These are phyloP conservation scores for Phortica magna DNA, from an alignment of 2,888 invertebrate species.

Conservation along the genomic window DNA sequence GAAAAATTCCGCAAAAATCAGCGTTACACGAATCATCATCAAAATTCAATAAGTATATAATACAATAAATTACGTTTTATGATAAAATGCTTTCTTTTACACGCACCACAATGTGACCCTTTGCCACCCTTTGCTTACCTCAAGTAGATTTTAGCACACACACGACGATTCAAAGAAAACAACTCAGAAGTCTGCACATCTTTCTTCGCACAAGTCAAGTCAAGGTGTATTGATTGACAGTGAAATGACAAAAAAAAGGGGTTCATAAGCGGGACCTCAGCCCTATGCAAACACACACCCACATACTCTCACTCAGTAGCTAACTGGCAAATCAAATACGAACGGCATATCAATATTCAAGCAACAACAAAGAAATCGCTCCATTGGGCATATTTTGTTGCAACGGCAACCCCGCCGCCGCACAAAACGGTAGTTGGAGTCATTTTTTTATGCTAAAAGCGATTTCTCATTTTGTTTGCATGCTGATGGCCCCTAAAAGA, in stretches of 20 bases:
- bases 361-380: conserved; percentile 52
- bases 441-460: conserved; percentile 27
- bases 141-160: conserved; percentile 9
- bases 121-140: neutral
- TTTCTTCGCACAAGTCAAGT: conserved; percentile 28
- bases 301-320: conserved; percentile 12
- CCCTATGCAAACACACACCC: neutral
- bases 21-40: conserved; percentile 26
- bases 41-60: conserved; percentile 53
- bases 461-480: conserved; percentile 15
- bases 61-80: conserved; percentile 64
- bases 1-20: conserved; percentile 63
- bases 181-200: conserved; percentile 52
- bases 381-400: conserved; percentile 62
- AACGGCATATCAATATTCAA: conserved; percentile 61
- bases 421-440: conserved; percentile 6
- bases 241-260: conserved; percentile 52
- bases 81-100: conserved; percentile 57
- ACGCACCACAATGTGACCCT: neutral
- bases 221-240: conserved; percentile 62
- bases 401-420: neutral
- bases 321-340: conserved; percentile 45
- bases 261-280: conserved; percentile 45
- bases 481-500: neutral
- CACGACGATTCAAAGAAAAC: conserved; percentile 30